Percentiles rank a stretch among this genome's conserved stretches.
phyloP scores from a whole-genome alignment of 2,888 invertebrate species.

The Fragum whitleyi region DNA sequence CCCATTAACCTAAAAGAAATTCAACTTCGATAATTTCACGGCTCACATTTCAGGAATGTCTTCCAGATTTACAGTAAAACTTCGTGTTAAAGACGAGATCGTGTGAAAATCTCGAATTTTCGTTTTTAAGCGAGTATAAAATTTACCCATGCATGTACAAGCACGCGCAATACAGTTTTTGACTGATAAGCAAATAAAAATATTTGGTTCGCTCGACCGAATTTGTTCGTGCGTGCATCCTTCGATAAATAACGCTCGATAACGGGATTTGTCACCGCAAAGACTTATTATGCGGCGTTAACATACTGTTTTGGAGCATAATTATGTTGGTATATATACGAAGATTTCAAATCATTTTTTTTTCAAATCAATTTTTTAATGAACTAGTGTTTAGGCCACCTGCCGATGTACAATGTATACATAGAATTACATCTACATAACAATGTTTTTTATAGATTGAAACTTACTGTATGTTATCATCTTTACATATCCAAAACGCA shows the following conservation, averaged over 20 bases:
- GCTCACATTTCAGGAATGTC: not conserved
- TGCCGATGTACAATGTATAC: too few species aligned
- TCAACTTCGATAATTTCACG: not conserved
- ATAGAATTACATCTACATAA: too few species aligned
- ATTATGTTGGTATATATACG: too few species aligned
- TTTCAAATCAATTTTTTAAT: too few species aligned
- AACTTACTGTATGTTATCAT: too few species aligned
- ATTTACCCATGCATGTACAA: not conserved
- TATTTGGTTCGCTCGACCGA: not conserved
- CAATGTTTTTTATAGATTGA: too few species aligned
- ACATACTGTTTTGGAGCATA: too few species aligned
- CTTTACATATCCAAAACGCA: too few species aligned
- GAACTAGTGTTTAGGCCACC: too few species aligned
- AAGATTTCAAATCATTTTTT: too few species aligned
- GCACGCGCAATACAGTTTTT: not conserved
- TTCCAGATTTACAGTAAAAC: not conserved
- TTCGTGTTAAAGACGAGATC: not conserved
- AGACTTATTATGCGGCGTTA: too few species aligned
- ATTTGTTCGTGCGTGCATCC: not conserved
- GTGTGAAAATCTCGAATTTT: not conserved
- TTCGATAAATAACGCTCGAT: not conserved
- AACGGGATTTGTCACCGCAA: not conserved
- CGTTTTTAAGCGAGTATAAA: not conserved
- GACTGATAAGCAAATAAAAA: conserved; percentile 5
- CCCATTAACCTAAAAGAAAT: not conserved